Evolutionary conservation across 2,113 vertebrate genomes (phyloP), one percentile per base, ranked within the genome.

Genomic region (Notarius lentiginosus): DNA sequence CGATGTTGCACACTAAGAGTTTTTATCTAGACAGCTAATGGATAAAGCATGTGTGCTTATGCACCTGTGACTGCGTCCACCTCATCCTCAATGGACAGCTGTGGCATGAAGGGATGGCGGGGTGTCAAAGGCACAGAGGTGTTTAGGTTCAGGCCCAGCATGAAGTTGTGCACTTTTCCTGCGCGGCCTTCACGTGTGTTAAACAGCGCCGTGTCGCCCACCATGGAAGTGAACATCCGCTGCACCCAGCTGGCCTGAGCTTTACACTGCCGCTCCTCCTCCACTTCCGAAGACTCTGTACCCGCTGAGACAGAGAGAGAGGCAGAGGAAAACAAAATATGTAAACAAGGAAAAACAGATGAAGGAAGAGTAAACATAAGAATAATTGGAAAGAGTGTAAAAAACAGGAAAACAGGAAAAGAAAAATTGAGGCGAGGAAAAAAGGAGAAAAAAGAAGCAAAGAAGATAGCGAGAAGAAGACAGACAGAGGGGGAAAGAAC

Each of bases 121-220:
- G 96, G 96, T 58, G 97, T 97, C 66, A 95, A 92, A 0, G 96
- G 96, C n/a, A 96, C 93, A 72, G 92, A 95, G 9, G 95, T 95
- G 88, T 98, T 98, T 89, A 99, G 96, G 91, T 99, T 98, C 87
- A 99, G 92, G 41, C 98, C 98, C 93, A 99, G 85, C 98, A 99
- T 99, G 94, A 99, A 99, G 92, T 99, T 99, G 92, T 99, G 97
- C 81, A 99, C 98, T 92, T 99, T 99, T 15, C 98, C 97, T 0
- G 98, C 98, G 0, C 98, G 96, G 5, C 98, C 98, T 93, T 99
- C 98, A 65, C 98, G 94, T 6, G 97, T 99, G 90, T 98, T 99
- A 94, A 99, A 99, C 73, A 99, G 93, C 5, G 96, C n/a, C 0
- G 96, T 96, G 30, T 99, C 98, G 1, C 97, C 96, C 89, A 99